Percentiles rank a stretch among this genome's conserved stretches.
phyloP scores from a whole-genome alignment of 2,888 invertebrate genomes.

The Ophraella communa region DNA sequence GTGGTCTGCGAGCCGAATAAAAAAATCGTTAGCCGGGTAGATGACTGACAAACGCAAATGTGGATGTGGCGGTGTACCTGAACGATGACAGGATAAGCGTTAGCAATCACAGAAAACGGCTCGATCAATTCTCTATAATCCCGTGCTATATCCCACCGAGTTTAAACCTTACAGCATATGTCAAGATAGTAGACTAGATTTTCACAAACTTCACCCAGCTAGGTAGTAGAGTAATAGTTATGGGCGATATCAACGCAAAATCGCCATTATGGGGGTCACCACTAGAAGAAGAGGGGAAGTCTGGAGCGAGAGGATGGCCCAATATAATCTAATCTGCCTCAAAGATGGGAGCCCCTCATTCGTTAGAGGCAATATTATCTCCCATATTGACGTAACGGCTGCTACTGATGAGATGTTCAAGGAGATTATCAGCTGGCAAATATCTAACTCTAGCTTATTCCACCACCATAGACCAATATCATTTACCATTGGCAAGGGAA shows the following conservation, averaged over 20 bases:
- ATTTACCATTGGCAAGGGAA: not conserved
- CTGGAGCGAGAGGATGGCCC: too few species aligned
- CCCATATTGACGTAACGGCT: not conserved
- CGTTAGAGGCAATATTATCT: not conserved
- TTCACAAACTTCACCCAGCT: not conserved
- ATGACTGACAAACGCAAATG: constrained; percentile 13
- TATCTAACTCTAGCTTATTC: not conserved
- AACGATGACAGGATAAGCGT: not conserved
- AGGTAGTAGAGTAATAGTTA: not conserved
- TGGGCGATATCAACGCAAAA: not conserved
- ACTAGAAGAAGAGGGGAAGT: not conserved
- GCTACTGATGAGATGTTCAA: not conserved
- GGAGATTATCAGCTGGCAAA: not conserved
- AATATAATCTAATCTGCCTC: not conserved
- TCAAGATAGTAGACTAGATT: not conserved
- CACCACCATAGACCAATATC: not conserved
- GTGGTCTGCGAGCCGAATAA: not conserved
- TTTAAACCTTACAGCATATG: not conserved
- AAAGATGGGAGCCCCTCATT: not conserved
- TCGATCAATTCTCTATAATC: too few species aligned
- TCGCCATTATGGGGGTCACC: not conserved
- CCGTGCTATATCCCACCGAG: not conserved
- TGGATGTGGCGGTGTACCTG: not conserved
- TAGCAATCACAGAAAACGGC: not conserved
- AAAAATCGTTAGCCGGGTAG: not conserved